Evolutionary conservation across 2,797 vertebrate genomes (phyloP), one percentile per base, ranked within the genome.

Genomic region (Tangara arthus): DNA sequence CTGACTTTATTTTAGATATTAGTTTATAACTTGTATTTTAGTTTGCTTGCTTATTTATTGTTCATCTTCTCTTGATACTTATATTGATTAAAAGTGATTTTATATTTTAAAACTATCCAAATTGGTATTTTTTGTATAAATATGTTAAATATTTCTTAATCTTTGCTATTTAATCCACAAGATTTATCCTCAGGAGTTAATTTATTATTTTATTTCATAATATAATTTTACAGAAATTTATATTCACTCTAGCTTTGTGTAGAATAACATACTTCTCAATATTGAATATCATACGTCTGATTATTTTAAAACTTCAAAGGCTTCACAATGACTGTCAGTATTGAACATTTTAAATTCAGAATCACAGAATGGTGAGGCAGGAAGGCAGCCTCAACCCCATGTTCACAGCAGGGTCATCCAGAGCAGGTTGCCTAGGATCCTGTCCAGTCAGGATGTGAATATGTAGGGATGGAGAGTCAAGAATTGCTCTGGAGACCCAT

Each of bases 351-450:
- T 37, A 69, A 90, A 34, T 50, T 21, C 12, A 70, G 39, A 80
- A 83, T 92, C 35, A 70, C 17, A 63, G 39, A 53, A 60, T 50
- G 15, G 14, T 46, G 69, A 56, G 37, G 24, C 32, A 70, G 39
- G 32, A 73, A 89, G 13, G 23, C 30, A 55, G 20, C 8, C 42
- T 32, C 39, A 46, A 53, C 8, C 15, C 14, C 8, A 8, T 32
- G 26, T 12, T 65, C 13, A 70, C 22, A 71, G 27, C 4, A 78
- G 39, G 39, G 20, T 49, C 60, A 89, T 13, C 6, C 24, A 77
- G 27, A 70, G 15, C 9, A 81, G 4, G 18, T 53, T 65, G 11
- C 19, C 18, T 30, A 13, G 34, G 28, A 39, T 20, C 0, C 0
- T 52, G 39, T 71, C 30, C 39, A 57, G 26, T 44, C 30, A 52